Conservation (phyloP, 2,888 invertebrate genomes). For the Ethmia dodecea region DNA sequence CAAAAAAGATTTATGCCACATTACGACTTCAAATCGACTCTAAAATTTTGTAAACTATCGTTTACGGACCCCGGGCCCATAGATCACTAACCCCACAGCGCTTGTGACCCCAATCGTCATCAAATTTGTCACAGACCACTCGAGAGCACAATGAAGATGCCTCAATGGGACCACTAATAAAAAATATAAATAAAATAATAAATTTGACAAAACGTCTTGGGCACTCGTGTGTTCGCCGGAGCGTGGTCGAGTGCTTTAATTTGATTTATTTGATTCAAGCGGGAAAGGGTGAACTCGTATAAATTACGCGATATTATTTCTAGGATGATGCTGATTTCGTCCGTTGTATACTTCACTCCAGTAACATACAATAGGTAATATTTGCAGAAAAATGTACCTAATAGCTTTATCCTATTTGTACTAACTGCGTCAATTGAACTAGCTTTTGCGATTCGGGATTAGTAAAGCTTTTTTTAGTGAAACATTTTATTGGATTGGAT, state of each 20-base stretch:
- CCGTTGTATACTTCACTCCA: too few species aligned
- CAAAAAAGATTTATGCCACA: conserved; percentile 58
- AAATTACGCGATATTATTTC: conserved; percentile 53
- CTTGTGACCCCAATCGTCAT: conserved; percentile 64
- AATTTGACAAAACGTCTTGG: conserved; percentile 78
- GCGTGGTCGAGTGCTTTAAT: conserved; percentile 71
- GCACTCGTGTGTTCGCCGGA: conserved; percentile 61
- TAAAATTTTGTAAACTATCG: conserved; percentile 68
- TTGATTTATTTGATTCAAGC: conserved; percentile 71
- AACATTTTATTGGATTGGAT: too few species aligned
- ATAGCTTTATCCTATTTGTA: too few species aligned
- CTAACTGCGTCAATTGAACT: too few species aligned
- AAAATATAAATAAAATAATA: conserved; percentile 75
- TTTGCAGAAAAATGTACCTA: too few species aligned
- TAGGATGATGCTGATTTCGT: conserved; percentile 29
- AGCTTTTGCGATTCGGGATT: too few species aligned
- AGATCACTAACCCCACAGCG: conserved; percentile 53
- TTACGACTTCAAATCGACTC: conserved; percentile 65
- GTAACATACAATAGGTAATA: too few species aligned
- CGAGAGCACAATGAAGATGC: conserved; percentile 60
- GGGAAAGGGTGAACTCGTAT: conserved; percentile 65
- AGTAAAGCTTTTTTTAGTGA: too few species aligned
- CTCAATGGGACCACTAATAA: conserved; percentile 64
- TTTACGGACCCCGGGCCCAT: conserved; percentile 54
- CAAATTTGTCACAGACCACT: conserved; percentile 77